Base-by-base conservation (phyloP, 1,140 invertebrate genomes). In the Megalopta genalis region DNA sequence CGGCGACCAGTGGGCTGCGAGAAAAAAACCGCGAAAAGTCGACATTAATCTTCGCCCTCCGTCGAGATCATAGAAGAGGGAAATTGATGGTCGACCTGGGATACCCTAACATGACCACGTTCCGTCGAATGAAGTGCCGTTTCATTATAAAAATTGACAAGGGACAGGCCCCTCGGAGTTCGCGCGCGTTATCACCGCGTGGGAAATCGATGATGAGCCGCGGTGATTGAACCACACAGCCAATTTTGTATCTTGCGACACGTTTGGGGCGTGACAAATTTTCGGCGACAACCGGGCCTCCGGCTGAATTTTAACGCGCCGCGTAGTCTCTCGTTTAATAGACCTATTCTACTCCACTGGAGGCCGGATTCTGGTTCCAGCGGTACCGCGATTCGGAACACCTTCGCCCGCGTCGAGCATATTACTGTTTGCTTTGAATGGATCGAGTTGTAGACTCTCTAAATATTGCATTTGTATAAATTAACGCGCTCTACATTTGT, bases 81-180 rank as follows among this genome's bases (percentile, higher is more conserved):
- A 77, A 86, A 86, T 86, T 83, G 84, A 86, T 86, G 84, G 70
- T 72, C 77, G 80, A 25, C 27, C 37, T 37, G 70, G 52, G 79
- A 85, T 77, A 49, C 49, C 71, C 37, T 71, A 77, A 62, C 69
- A 70, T 23, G 67, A 46, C 42, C 54, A 59, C 62, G 76, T 42
- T 80, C 39, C 27, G 23, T 23, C 59, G 46, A n/a, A 67, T 52
- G 57, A 69, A 80, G 81, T 69, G 71, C 37, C 76, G 70, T 87
- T 87, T 86, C 85, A 86, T 87, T 87, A 86, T 84, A 87, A 87
- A 87, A 86, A 86, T 87, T 80, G 82, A 82, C 66, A 65, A 67
- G 70, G 68, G 78, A 63, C 27, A 64, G 62, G 23, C 39, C 60
- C 32, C 32, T 18, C 57, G 68, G 66, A 82, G 83, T 83, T 69